A percentile compares a stretch with the other conserved stretches of the same genome.
Conservation (phyloP, 2,797 vertebrate genomes). For the Botia kubotai region DNA sequence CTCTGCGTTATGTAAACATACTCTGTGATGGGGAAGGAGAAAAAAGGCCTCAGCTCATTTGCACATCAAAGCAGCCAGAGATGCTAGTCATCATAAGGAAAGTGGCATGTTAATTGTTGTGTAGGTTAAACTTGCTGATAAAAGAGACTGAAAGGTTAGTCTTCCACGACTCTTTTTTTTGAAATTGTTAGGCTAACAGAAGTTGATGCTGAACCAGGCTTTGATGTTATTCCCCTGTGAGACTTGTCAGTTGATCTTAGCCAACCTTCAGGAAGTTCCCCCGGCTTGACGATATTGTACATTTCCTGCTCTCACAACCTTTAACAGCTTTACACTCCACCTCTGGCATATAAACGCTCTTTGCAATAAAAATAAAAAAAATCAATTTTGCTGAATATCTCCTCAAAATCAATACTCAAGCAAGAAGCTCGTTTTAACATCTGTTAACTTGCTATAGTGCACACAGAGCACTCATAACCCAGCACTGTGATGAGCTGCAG, state of each 20-base stretch:
- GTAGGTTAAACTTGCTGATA: conserved; percentile 86
- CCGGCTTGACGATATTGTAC: conserved; percentile 54
- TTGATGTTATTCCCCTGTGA: conserved; percentile 56
- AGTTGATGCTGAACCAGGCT: conserved; percentile 49
- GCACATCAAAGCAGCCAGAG: conserved; percentile 83
- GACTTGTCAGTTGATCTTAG: conserved; percentile 53
- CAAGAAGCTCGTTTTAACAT: conserved; percentile 37
- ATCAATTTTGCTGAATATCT: conserved; percentile 45
- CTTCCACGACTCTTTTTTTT: conserved; percentile 61
- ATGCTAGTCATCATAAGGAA: conserved; percentile 69
- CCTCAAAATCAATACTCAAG: conserved; percentile 32
- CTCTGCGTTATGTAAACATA: conserved; percentile 81
- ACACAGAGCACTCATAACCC: conserved; percentile 14
- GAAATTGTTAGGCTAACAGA: conserved; percentile 42
- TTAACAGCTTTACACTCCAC: conserved; percentile 40
- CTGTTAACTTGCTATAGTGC: conserved; percentile 24
- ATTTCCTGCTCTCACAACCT: conserved; percentile 45
- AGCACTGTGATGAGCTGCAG: conserved; percentile 1
- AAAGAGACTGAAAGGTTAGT: conserved; percentile 76
- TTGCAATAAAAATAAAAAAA: conserved; percentile 17
- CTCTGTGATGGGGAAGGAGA: conserved; percentile 50
- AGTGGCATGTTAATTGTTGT: conserved; percentile 79
- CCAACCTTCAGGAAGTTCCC: conserved; percentile 59
- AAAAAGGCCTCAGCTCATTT: conserved; percentile 78
- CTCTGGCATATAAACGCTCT: conserved; percentile 31